Percentiles rank a stretch among this genome's conserved stretches.
Conservation (phyloP, 2,888 invertebrate species). For the Lasioglossum lativentre region DNA sequence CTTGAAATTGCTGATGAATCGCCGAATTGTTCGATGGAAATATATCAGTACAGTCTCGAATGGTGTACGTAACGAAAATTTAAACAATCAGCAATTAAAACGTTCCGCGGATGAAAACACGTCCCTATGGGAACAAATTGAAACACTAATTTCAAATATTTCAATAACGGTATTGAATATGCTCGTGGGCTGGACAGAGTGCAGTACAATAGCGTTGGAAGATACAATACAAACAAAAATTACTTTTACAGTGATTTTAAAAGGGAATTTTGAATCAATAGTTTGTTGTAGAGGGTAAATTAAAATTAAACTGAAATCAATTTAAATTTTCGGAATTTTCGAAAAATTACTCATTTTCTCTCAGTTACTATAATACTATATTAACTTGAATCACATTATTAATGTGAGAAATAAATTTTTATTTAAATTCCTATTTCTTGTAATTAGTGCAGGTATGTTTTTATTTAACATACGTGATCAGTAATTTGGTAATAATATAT, state of each 20-base stretch:
- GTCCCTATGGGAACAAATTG: neutral
- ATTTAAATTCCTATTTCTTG: too few species aligned
- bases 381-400: neutral
- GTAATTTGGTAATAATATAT: too few species aligned
- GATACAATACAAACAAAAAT: neutral
- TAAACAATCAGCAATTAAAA: constrained; percentile 41
- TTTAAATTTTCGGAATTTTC: neutral
- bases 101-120: constrained; percentile 10
- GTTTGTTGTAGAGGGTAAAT: neutral
- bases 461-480: too few species aligned
- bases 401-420: neutral
- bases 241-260: neutral
- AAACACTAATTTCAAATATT: neutral
- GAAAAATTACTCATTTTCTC: neutral
- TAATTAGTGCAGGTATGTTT: too few species aligned
- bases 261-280: neutral
- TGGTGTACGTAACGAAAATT: constrained; percentile 34
- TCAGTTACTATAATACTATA: neutral
- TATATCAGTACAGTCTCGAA: constrained; percentile 8
- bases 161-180: neutral
- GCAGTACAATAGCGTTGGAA: neutral
- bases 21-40: constrained; percentile 9
- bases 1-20: neutral
- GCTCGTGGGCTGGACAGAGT: neutral
- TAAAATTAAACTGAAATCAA: neutral